Conservation (phyloP, 2,113 vertebrate species). For the Spea multiplicata region DNA sequence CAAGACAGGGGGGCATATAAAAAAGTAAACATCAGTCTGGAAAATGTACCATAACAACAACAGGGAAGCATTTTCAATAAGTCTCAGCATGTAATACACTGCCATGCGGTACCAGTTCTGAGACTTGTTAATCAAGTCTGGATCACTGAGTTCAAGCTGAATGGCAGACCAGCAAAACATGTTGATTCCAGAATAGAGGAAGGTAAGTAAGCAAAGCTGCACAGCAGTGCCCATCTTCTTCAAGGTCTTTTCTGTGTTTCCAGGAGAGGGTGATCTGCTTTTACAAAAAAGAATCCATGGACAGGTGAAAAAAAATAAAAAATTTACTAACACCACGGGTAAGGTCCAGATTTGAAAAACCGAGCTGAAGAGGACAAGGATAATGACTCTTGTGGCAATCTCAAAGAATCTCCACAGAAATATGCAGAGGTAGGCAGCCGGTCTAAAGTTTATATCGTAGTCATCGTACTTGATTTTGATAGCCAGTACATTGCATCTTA, state of each 20-base stretch:
- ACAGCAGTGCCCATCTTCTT: constrained; percentile 86
- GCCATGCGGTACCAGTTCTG: constrained; percentile 87
- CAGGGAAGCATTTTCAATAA: constrained; percentile 86
- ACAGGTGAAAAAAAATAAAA: constrained; percentile 83
- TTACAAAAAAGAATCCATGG: constrained; percentile 92
- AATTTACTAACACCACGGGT: constrained; percentile 76
- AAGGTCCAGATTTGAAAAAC: constrained; percentile 88
- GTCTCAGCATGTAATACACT: constrained; percentile 85
- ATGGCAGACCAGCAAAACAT: constrained; percentile 98
- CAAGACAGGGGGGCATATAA: constrained; percentile 79
- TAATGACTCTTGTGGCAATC: constrained; percentile 85
- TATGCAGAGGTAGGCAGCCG: constrained; percentile 85
- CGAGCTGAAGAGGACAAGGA: constrained; percentile 92
- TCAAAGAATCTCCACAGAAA: constrained; percentile 96
- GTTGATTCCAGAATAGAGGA: constrained; percentile 94
- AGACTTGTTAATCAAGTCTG: constrained; percentile 91
- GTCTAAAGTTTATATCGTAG: constrained; percentile 83
- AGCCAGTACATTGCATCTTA: constrained; percentile 96
- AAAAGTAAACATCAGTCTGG: constrained; percentile 82
- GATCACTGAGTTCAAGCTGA: constrained; percentile 85
- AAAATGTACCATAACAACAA: constrained; percentile 86
- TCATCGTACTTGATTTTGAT: constrained; percentile 97
- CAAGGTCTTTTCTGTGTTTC: constrained; percentile 93
- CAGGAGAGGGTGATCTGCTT: constrained; percentile 86
- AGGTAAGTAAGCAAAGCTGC: constrained; percentile 87